Base-by-base conservation (phyloP, 2,888 invertebrate species). In the Megastigmus dorsalis region DNA sequence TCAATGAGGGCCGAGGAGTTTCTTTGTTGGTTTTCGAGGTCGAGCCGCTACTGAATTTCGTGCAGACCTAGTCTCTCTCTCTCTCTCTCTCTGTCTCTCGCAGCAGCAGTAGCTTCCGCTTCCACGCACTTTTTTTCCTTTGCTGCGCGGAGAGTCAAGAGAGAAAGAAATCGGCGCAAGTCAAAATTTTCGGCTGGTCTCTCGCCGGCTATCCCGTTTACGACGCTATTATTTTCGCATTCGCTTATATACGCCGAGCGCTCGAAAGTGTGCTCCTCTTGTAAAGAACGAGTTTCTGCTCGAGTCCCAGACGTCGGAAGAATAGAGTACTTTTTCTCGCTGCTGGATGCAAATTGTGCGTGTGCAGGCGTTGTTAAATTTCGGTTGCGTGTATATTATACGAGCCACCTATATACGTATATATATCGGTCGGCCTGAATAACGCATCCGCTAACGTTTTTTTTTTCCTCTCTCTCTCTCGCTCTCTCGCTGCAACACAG, bases 111-210 rank as follows among this genome's bases (percentile, higher is more conserved):
- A 28, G 59, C 50, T 50, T 59, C 68, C 68, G 68, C 28, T 59
- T 66, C 52, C 72, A 72, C 59, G 65, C 63, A 65, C 65, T 71
- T 65, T 66, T 60, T 50, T 59, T 30, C n/a, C 30, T 33, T 6
- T 20, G 9, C 4, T 10, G n/a, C n/a, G n/a, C n/a, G n/a, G n/a
- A n/a, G n/a, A n/a, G n/a, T n/a, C n/a, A n/a, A n/a, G n/a, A 13
- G 18, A 33, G 33, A 55, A 23, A 67, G 67, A 57, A 57, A 67
- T 68, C 43, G n/a, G 33, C 45, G 67, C 50, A 18, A 0, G 28
- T 28, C 13, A 5, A 33, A 67, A 45, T 57, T 59, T 68, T 68
- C 59, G 50, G 50, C 18, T 28, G n/a, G n/a, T n/a, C 23, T 3
- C 38, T 26, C 28, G 38, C 28, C 20, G 1, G 3, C 38, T 28